Base-by-base conservation (phyloP, 2,113 vertebrate species). In the Struthio camelus region DNA sequence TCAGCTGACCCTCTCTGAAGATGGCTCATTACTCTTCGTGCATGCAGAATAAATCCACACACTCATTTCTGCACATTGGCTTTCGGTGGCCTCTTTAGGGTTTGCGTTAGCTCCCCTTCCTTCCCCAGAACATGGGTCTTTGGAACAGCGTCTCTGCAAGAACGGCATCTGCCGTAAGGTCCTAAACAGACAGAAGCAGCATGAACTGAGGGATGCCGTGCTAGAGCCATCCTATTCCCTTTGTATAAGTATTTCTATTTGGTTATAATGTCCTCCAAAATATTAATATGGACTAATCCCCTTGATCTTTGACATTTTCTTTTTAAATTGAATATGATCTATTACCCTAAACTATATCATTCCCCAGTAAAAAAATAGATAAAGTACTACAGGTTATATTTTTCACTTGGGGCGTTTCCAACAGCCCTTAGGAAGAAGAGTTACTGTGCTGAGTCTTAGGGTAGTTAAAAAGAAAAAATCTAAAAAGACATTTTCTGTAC, bases 391-490 rank as follows among this genome's bases (percentile, higher is more conserved):
- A 54, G 23, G 78, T 46, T 80, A 10, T 66, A 11, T 66, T 85
- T 90, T 94, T 91, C 54, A 92, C 66, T 59, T 77, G 73, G 61
- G 44, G 36, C 65, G 58, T 89, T 90, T 91, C 64, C 54, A 89
- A 87, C 15, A 82, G 40, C 24, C 42, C 28, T 86, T 87, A 83
- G 73, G 59, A 92, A 87, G 80, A 32, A 56, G 65, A 82, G 42
- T 96, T 93, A 56, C 56, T 84, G 76, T n/a, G 59, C 38, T 91
- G 67, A 88, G 59, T 85, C 59, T 69, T 64, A 71, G n/a, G 2
- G 1, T 20, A 87, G 76, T 54, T 62, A 51, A 89, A 73, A 95
- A 80, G 7, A 53, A 38, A 54, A 36, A 28, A 51, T 42, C 36
- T 56, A 38, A 73, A 50, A 36, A 78, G 58, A n/a, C 46, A 77